Base-by-base conservation (phyloP, 2,113 vertebrate species). In the Onychostruthus taczanowskii region DNA sequence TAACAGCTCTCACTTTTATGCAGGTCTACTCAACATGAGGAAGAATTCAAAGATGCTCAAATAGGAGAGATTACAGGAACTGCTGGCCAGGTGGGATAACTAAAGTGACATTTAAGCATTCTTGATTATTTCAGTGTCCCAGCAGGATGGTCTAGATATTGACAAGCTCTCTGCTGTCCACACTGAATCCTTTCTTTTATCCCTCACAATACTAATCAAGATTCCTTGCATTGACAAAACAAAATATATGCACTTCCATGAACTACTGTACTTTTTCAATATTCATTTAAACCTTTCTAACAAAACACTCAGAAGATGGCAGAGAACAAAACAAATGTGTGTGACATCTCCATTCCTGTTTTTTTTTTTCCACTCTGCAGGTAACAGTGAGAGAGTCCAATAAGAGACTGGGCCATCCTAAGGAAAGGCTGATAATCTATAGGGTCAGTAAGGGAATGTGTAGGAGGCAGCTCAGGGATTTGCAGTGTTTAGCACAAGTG, bases 401-500 rank as follows among this genome's bases (percentile, higher is more conserved):
- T 7, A 64, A 76, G n/a, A 75, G 28, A 31, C 63, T 22, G 66
- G 73, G 41, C 63, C 17, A 11, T 13, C 23, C 8, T 19, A 33
- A 76, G 59, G 22, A 62, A 43, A 66, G 72, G 59, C 39, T 59
- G 64, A 55, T 84, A 55, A 91, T 43, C 79, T 83, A 43, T 0
- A 55, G 70, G 31, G 61, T 46, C 49, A 83, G 67, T 15, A 88
- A 78, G 55, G 46, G 26, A 86, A 82, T 2, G 73, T 21, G 92
- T 75, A 83, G 90, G 90, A 91, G 87, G 93, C 64, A 84, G 82
- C 87, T 69, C 79, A 77, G 90, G 72, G 93, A 96, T 93, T 90
- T 94, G n/a, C 35, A 77, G 53, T 22, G 64, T 46, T 68, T 78
- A 86, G 76, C 59, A 56, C 56, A 56, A 90, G 83, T 0, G 1